Conservation (phyloP, 2,888 invertebrate genomes). For the Pyralis farinalis region DNA sequence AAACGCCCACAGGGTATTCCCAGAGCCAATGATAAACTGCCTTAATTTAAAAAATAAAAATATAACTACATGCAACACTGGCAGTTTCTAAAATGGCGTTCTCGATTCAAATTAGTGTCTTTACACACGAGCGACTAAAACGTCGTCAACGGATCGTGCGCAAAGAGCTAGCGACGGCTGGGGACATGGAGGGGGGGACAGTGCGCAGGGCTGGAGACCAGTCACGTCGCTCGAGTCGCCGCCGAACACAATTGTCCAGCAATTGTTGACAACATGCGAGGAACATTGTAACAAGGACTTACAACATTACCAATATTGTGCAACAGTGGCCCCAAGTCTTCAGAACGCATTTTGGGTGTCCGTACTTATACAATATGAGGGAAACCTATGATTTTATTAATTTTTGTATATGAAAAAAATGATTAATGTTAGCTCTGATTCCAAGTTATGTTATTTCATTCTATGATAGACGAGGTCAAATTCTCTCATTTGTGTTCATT, state of each 20-base stretch:
- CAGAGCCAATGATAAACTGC: constrained; percentile 35
- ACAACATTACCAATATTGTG: no score
- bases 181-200: not conserved
- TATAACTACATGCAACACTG: constrained; percentile 37
- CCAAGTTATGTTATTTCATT: no score
- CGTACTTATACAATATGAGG: no score
- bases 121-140: constrained; percentile 17
- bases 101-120: constrained; percentile 3
- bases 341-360: no score
- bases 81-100: constrained; percentile 32
- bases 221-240: constrained; percentile 19
- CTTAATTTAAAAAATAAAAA: constrained; percentile 23
- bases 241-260: constrained; percentile 43
- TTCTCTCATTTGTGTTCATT: no score
- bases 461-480: no score
- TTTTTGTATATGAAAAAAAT: no score
- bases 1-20: constrained; percentile 32
- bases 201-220: not conserved
- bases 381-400: no score
- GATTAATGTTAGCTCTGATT: no score
- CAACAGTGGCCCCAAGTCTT: no score
- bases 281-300: constrained; percentile 6
- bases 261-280: constrained; percentile 32
- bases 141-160: constrained; percentile 12
- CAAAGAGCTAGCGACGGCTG: not conserved